Percentiles rank a stretch among this genome's conserved stretches.
phyloP scores from a whole-genome alignment of 2,797 vertebrate genomes.

The Brotogeris chrysoptera region DNA sequence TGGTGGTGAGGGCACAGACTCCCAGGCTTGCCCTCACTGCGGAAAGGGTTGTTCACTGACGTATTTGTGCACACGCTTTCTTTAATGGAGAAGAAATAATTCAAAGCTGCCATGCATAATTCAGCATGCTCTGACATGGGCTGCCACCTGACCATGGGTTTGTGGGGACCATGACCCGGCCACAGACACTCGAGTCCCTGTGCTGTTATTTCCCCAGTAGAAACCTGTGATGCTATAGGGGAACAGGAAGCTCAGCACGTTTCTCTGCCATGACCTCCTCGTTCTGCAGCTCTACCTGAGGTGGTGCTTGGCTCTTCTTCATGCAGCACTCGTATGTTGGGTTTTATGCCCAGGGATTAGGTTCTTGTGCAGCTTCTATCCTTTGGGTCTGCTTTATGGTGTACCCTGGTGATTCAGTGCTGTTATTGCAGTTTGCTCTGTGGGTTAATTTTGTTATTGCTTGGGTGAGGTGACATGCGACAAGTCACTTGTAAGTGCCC shows the following conservation, averaged over 20 bases:
- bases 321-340: accelerated
- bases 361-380: not conserved
- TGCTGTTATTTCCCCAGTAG: accelerated
- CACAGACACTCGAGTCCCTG: accelerated
- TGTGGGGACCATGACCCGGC: accelerated
- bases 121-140: accelerated
- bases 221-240: accelerated
- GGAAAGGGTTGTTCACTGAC: not conserved
- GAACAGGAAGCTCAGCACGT: accelerated
- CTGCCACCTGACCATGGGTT: not conserved
- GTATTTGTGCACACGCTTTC: accelerated
- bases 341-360: not conserved
- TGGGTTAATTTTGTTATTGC: not conserved
- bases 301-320: not conserved
- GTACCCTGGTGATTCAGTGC: not conserved
- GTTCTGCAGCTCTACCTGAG: not conserved
- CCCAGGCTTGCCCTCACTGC: not conserved
- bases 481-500: accelerated
- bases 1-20: not conserved
- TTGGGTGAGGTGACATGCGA: not conserved
- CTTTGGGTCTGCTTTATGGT: not conserved
- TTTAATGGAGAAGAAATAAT: not conserved
- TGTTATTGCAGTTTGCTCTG: accelerated
- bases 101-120: not conserved
- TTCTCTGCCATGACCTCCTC: accelerated